Conservation (phyloP, 1,140 invertebrate species). For the Melanaphis sacchari region DNA sequence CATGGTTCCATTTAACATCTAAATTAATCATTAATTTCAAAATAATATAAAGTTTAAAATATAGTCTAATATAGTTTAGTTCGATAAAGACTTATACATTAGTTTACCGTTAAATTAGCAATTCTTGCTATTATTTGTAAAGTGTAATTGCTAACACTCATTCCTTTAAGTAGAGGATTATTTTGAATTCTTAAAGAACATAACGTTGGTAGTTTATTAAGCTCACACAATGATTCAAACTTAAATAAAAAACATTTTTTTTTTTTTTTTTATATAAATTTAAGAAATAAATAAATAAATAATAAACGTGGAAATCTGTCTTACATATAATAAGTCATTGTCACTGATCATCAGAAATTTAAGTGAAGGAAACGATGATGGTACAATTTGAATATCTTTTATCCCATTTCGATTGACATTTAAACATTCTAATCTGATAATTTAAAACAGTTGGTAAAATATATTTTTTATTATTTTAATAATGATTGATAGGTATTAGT, state of each 20-base stretch:
- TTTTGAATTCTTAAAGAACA: slow-evolving; percentile 75
- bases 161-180: slow-evolving; percentile 73
- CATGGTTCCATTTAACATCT: slow-evolving; percentile 47
- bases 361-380: slow-evolving; percentile 19
- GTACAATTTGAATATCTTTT: neutral
- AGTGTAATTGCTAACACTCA: slow-evolving; percentile 61
- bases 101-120: slow-evolving; percentile 27
- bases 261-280: too few species aligned
- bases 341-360: slow-evolving; percentile 25
- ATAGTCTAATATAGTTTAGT: neutral
- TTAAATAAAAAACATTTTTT: slow-evolving; percentile 58
- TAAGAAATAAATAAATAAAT: too few species aligned
- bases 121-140: slow-evolving; percentile 52
- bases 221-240: slow-evolving; percentile 71
- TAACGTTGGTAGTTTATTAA: slow-evolving; percentile 79
- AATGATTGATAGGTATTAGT: neutral
- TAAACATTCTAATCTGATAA: slow-evolving; percentile 49
- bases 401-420: slow-evolving; percentile 45
- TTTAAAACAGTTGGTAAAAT: neutral
- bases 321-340: slow-evolving; percentile 26
- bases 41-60: too few species aligned
- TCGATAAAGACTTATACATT: neutral
- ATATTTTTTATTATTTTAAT: neutral
- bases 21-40: neutral
- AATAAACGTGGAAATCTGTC: neutral